Evolutionary conservation across 2,113 vertebrate genomes (phyloP).

Genomic region (Astur gentilis): DNA sequence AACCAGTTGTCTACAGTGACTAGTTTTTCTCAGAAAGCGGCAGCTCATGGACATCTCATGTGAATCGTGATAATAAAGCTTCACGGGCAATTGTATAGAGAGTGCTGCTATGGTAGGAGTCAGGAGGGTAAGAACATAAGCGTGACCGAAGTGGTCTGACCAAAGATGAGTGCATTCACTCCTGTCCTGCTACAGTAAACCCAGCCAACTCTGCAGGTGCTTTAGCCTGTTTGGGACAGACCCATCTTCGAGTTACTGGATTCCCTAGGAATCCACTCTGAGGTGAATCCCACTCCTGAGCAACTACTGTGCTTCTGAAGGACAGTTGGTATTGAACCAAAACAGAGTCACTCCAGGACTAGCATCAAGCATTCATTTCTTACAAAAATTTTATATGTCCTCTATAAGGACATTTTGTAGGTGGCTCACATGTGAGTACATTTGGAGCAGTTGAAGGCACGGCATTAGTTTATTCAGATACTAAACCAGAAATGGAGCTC

Average conservation of each 20-base stretch:
- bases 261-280: not conserved
- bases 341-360: not conserved
- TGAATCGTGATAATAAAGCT: not conserved
- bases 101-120: not conserved
- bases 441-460: not conserved
- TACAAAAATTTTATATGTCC: not conserved
- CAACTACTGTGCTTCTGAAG: accelerated
- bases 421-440: not conserved
- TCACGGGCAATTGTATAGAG: not conserved
- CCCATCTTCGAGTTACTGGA: not conserved
- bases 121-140: not conserved
- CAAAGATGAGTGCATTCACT: not conserved
- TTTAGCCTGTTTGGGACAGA: not conserved
- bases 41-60: not conserved
- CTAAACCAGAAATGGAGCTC: not conserved
- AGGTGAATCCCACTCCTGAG: not conserved
- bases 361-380: not conserved
- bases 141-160: not conserved
- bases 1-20: not conserved
- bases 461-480: not conserved
- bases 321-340: not conserved
- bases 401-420: not conserved
- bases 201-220: not conserved
- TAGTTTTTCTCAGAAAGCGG: not conserved
- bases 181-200: not conserved